Evolutionary conservation across 2,888 invertebrate species (phyloP).

Genomic region (Callyntrura guangdongensis): DNA sequence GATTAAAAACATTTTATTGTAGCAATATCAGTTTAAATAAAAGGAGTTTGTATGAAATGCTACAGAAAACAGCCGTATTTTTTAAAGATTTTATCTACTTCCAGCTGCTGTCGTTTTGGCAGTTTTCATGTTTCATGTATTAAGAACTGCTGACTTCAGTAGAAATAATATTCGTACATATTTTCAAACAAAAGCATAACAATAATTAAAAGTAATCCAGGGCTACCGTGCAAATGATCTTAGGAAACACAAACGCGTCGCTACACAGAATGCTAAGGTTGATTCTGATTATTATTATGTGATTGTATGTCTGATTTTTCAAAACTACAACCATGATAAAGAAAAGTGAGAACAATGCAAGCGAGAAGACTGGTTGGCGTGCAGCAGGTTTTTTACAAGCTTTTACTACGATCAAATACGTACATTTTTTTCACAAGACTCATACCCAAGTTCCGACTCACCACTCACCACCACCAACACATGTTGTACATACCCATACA

Average conservation of each 20-base stretch:
- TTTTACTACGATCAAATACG: not conserved
- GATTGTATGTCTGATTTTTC: not conserved
- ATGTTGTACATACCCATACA: not conserved
- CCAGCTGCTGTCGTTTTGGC: not conserved
- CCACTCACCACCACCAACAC: not conserved
- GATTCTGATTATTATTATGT: not conserved
- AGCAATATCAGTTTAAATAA: not conserved
- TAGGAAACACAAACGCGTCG: too few relatives aligned
- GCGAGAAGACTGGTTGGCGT: not conserved
- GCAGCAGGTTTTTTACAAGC: not conserved
- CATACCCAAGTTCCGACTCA: not conserved
- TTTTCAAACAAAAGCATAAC: not conserved
- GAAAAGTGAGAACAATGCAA: constrained; percentile 23
- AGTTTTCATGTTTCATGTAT: not conserved
- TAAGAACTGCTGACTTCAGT: too few relatives aligned
- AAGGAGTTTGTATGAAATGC: too few relatives aligned
- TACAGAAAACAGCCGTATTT: too few relatives aligned
- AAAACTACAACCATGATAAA: not conserved
- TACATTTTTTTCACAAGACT: not conserved
- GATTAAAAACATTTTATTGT: not conserved
- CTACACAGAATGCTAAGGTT: not conserved
- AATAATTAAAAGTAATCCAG: not conserved
- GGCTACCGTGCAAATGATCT: not conserved
- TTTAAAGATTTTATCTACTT: not conserved
- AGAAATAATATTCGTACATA: not conserved